Percentiles rank a stretch among this genome's conserved stretches.
These are phyloP conservation scores for Zenarchopterus dispar DNA, from an alignment of 2,797 vertebrate genomes.

Conservation along the genomic window DNA sequence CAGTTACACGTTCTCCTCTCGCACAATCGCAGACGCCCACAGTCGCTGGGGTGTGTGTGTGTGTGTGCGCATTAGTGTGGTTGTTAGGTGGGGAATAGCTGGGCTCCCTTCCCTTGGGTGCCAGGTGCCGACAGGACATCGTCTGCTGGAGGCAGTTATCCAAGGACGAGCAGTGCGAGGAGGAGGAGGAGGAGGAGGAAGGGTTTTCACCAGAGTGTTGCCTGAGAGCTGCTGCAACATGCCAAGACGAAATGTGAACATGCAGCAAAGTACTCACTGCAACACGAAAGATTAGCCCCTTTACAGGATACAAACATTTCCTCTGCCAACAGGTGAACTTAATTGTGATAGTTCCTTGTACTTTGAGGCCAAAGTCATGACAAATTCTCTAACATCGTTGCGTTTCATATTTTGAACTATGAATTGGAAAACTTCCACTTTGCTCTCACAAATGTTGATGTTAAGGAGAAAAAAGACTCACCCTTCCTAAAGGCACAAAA, in stretches of 20 bases:
- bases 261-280: slow-evolving; percentile 17
- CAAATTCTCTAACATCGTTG: too few relatives aligned
- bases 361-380: too few relatives aligned
- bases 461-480: too few relatives aligned
- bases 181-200: slow-evolving; percentile 24
- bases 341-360: too few relatives aligned
- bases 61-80: slow-evolving; percentile 10
- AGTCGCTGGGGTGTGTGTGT: slow-evolving; percentile 5
- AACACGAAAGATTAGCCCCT: slow-evolving; percentile 20
- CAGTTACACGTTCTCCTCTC: slow-evolving; percentile 24
- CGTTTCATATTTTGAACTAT: too few relatives aligned
- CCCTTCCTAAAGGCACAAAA: too few relatives aligned
- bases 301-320: not conserved
- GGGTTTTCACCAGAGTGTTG: slow-evolving; percentile 48
- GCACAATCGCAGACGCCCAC: slow-evolving; percentile 33
- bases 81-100: slow-evolving; percentile 48
- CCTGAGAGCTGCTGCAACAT: slow-evolving; percentile 59
- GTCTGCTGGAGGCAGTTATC: slow-evolving; percentile 78
- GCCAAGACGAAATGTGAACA: slow-evolving; percentile 52
- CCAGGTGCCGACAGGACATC: slow-evolving; percentile 77
- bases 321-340: too few relatives aligned
- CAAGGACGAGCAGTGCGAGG: slow-evolving; percentile 64
- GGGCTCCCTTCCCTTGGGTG: slow-evolving; percentile 66
- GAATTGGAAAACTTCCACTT: too few relatives aligned
- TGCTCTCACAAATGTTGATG: too few relatives aligned